A percentile compares a stretch with the other conserved stretches of the same genome.
These are phyloP conservation scores for Spatulosminthurus flaviceps DNA, from an alignment of 2,888 invertebrate genomes.

Conservation along the genomic window DNA sequence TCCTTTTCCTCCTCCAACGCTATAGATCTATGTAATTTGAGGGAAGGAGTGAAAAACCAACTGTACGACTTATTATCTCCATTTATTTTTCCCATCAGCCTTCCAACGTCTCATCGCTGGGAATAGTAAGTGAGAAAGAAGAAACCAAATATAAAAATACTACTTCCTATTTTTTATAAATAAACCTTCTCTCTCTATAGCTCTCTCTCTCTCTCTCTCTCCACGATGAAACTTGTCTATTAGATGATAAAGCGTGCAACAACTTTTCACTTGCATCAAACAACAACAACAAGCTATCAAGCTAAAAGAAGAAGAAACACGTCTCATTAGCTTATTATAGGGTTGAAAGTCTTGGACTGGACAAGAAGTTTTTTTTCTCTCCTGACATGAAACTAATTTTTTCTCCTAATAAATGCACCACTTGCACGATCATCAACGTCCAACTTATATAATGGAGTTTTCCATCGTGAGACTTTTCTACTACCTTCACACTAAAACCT, in stretches of 20 bases:
- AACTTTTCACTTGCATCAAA: constrained; percentile 4
- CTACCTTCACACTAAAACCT: no score
- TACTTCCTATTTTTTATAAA: constrained; percentile 10
- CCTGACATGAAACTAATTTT: constrained; percentile 6
- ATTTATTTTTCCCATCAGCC: constrained; percentile 13
- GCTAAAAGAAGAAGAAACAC: not conserved
- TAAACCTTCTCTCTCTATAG: no score
- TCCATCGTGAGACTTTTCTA: no score
- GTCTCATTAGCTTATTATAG: constrained; percentile 13
- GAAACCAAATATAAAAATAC: constrained; percentile 7
- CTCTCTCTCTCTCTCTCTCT: no score
- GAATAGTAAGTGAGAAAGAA: not conserved
- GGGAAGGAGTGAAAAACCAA: not conserved
- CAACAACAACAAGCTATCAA: constrained; percentile 18
- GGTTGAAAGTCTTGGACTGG: not conserved
- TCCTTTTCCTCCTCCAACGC: not conserved
- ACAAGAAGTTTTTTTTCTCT: not conserved
- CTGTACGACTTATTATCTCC: constrained; percentile 12
- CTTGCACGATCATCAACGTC: no score
- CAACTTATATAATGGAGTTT: no score
- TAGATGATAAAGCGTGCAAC: constrained; percentile 13
- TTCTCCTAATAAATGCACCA: no score
- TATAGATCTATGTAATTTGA: not conserved
- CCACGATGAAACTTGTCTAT: constrained; percentile 18
- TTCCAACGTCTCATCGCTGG: not conserved